Base-by-base conservation (phyloP, 2,797 vertebrate species). In the Columba guinea region DNA sequence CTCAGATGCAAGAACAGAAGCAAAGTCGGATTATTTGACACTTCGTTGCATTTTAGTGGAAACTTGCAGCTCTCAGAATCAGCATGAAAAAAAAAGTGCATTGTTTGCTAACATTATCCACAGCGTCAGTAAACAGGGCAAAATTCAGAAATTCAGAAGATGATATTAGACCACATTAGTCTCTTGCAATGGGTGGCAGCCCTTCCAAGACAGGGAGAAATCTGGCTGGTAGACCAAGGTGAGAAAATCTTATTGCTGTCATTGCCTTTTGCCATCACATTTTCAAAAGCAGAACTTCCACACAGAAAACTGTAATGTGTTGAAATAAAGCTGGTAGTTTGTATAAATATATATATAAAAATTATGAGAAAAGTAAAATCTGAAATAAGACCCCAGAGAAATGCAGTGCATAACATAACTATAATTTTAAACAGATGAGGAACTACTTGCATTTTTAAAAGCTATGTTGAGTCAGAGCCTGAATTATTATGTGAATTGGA, bases 341-440 rank as follows among this genome's bases (percentile, higher is more conserved):
- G 30, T 80, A 70, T 52, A 85, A 55, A 92, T 62, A 73, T 30
- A 79, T 56, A 65, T 73, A 35, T 53, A 74, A 35, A 74, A 91
- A 83, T 87, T 64, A 94, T 0, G 27, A 91, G 73, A 63, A 84
- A 94, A 74, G 11, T 49, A 74, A 93, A 89, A 74, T 52, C 52
- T 67, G 51, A 84, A 93, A 80, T 58, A 81, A 79, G 55, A 80
- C 60, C n/a, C 63, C 51, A 58, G 78, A 87, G 93, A 94, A 94
- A 87, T 52, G 51, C 35, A 46, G 24, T 46, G 46, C 37, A 64
- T n/a, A 84, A 18, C 28, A 90, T 30, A 93, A 56, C 48, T 62
- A 63, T 73, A 92, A 93, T 87, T 95, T 95, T 85, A 93, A 94
- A 87, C 62, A 89, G 64, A 94, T 78, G 77, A 94, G 48, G 55